phyloP scores from a whole-genome alignment of 92 coral and sea anemone genomes.

The Parazoanthus atlanticus region DNA sequence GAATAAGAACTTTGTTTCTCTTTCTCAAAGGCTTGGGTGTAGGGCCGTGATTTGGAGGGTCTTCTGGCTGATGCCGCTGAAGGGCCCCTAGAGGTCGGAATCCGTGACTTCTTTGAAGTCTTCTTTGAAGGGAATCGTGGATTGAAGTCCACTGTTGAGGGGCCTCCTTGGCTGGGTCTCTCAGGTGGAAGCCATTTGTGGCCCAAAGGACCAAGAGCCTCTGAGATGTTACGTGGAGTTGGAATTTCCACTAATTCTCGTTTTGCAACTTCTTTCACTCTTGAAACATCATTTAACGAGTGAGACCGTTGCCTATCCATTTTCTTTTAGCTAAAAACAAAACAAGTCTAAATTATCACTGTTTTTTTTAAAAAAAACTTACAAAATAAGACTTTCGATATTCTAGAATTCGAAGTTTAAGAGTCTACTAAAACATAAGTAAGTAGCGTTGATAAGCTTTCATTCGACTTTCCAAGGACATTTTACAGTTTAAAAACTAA shows the following conservation, averaged over 20 bases:
- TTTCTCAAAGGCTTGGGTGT: neutral
- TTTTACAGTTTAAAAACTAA: too few relatives aligned
- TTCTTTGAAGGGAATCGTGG: slow-evolving; percentile 10
- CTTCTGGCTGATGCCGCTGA: neutral
- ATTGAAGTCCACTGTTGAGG: slow-evolving; percentile 18
- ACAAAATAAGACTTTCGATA: too few relatives aligned
- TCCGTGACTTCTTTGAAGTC: slow-evolving; percentile 12
- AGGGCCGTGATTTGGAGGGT: slow-evolving; percentile 5
- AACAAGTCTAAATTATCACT: neutral
- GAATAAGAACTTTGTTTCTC: neutral
- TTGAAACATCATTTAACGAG: slow-evolving; percentile 26
- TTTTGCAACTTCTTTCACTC: neutral
- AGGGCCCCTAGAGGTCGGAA: neutral
- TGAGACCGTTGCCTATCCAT: slow-evolving; percentile 33
- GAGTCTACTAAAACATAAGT: too few relatives aligned
- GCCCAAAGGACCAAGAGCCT: slow-evolving; percentile 18
- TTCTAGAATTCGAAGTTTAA: too few relatives aligned
- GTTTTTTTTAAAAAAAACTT: too few relatives aligned
- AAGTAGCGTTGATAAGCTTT: too few relatives aligned
- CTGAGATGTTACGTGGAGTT: slow-evolving; percentile 11
- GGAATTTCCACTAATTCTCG: neutral
- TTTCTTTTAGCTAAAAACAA: neutral
- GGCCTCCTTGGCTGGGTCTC: slow-evolving; percentile 17
- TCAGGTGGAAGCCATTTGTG: slow-evolving; percentile 35
- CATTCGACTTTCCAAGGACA: too few relatives aligned